phyloP scores from a whole-genome alignment of 2,797 vertebrate genomes.

The Cyprinella venusta region DNA sequence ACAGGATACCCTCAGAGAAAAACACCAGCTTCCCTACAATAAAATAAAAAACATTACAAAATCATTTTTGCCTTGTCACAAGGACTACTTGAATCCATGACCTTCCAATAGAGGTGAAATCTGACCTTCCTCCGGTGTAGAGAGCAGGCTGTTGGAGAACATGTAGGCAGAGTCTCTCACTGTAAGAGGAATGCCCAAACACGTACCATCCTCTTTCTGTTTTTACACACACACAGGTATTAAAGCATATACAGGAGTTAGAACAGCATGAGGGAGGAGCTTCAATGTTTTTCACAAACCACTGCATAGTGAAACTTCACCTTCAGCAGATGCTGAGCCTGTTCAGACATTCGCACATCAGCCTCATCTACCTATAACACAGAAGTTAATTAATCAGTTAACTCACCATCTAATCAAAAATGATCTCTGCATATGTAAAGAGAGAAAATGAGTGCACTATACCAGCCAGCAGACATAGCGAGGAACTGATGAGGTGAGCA shows the following conservation, averaged over 20 bases:
- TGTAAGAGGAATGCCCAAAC: conserved; percentile 84
- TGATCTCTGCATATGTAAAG: background rate
- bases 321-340: conserved; percentile 81
- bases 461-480: conserved; percentile 93
- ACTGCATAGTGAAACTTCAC: conserved; percentile 64
- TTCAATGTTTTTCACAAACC: background rate
- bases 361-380: conserved; percentile 86
- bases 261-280: background rate
- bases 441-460: conserved; percentile 56
- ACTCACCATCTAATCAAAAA: background rate
- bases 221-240: conserved; percentile 14
- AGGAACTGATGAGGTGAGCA: conserved; percentile 89
- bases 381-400: background rate
- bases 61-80: background rate
- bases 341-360: conserved; percentile 89
- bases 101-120: background rate
- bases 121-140: conserved; percentile 88
- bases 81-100: background rate
- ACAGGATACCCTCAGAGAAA: conserved; percentile 91
- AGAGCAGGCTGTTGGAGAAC: conserved; percentile 81
- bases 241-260: background rate
- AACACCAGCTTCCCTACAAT: conserved; percentile 88
- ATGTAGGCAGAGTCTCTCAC: conserved; percentile 83
- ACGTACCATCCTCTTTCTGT: conserved; percentile 82
- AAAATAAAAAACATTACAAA: conserved; percentile 31